Percentiles rank a stretch among this genome's conserved stretches.
These are phyloP conservation scores for Lasioglossum figueresi DNA, from an alignment of 2,888 invertebrate genomes.

Conservation along the genomic window DNA sequence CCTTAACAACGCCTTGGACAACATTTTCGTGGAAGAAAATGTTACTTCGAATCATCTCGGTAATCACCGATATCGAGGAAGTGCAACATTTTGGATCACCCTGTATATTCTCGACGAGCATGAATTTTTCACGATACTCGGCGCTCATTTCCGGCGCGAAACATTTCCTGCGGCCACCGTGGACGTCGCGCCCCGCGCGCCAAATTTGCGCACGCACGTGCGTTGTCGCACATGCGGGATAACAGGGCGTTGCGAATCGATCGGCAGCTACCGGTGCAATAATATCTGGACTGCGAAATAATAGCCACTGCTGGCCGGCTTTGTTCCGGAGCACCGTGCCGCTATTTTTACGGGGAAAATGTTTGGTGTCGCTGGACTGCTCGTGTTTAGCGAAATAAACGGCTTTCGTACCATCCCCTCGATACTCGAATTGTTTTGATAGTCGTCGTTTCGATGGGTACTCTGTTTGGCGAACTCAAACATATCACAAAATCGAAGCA, in stretches of 20 bases:
- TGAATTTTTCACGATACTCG: background rate
- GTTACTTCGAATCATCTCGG: too few relatives aligned
- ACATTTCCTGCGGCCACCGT: background rate
- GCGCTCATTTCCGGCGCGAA: background rate
- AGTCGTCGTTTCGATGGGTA: too few relatives aligned
- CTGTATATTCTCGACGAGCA: background rate
- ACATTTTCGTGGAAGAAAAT: too few relatives aligned
- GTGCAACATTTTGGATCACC: background rate
- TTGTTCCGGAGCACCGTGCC: background rate
- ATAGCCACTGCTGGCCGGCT: background rate
- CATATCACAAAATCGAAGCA: too few relatives aligned
- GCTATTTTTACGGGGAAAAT: background rate
- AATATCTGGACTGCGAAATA: background rate
- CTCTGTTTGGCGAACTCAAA: too few relatives aligned
- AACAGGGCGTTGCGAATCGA: background rate
- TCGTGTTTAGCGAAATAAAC: background rate
- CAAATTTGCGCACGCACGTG: slow-evolving; percentile 4
- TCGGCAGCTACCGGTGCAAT: background rate
- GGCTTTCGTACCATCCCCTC: background rate
- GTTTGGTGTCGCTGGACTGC: background rate
- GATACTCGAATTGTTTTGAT: background rate
- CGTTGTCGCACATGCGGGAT: background rate
- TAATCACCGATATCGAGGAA: background rate
- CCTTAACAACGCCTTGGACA: too few relatives aligned
- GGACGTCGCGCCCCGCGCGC: background rate